Base-by-base conservation (phyloP, 2,797 vertebrate species). In the Danio tinwini region DNA sequence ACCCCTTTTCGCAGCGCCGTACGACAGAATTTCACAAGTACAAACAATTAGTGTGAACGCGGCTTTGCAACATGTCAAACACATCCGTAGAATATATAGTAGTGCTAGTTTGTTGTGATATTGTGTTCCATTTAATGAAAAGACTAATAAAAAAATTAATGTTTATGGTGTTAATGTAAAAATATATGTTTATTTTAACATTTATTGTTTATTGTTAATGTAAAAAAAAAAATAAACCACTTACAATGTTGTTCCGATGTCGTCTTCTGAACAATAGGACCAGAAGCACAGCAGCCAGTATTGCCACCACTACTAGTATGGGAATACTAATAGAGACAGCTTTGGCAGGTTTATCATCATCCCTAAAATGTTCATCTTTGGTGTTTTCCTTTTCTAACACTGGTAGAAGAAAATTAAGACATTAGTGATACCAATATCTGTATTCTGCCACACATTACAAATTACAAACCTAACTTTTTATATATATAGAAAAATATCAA, bases 331-430 rank as follows among this genome's bases (percentile, higher is more conserved):
- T 44, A n/a, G 39, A 29, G 40, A 78, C 56, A 13, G 29, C 52
- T 19, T 16, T 21, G 6, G 11, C 5, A 17, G 13, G 0, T 47
- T 37, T 0, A 2, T 0, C 12, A 39, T 3, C 6, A 4, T 8
- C 10, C 7, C 0, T 0, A 2, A 0, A 0, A 10, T 7, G 0
- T 2, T 0, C 0, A 47, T 2, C 0, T 1, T 0, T 2, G 0
- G 0, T 0, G n/a, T n/a, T n/a, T 4, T 2, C 1, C 0, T 12
- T 7, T 17, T 17, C 62, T 69, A 5, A 21, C 21, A 78, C 76
- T 78, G 45, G 1, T 1, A 12, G 1, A 63, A 63, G n/a, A 76
- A 39, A 76, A 56, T 12, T 59, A 7, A 68, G 16, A 69, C 4
- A 45, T 17, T 14, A 72, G 9, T 16, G 45, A 9, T 45, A 67